Conservation (phyloP, 2,888 invertebrate species). For the Dynastes maya region DNA sequence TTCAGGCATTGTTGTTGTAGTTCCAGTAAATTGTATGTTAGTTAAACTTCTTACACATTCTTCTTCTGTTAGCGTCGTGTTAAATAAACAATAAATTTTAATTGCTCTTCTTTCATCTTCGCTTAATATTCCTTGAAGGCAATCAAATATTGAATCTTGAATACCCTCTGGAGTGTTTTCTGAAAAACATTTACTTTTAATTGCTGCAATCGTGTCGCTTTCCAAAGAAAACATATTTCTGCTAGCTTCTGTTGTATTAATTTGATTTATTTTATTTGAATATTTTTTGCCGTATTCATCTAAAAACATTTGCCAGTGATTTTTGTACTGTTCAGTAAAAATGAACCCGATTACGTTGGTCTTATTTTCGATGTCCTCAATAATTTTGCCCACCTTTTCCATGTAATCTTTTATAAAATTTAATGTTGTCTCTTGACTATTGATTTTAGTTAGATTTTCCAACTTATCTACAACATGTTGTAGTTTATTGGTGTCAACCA, state of each 20-base stretch:
- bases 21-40: background rate
- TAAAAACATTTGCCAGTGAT: conserved; percentile 14
- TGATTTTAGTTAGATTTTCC: background rate
- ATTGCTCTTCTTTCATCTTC: background rate
- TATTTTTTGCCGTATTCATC: conserved; percentile 12
- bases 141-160: background rate
- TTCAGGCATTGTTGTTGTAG: background rate
- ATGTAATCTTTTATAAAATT: conserved; percentile 17
- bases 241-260: background rate
- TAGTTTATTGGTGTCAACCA: background rate
- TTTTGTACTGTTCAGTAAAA: conserved; percentile 17
- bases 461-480: conserved; percentile 1
- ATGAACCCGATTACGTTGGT: background rate
- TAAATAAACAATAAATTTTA: conserved; percentile 5
- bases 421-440: background rate
- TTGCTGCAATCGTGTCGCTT: background rate
- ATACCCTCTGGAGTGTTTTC: background rate
- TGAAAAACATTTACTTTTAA: background rate
- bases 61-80: background rate
- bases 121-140: conserved; percentile 11
- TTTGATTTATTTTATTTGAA: background rate
- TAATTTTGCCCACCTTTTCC: conserved; percentile 7
- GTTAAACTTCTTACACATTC: background rate
- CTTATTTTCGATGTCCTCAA: conserved; percentile 24
- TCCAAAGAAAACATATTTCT: background rate